A percentile compares a stretch with the other conserved stretches of the same genome.
Evolutionary conservation across 2,888 invertebrate species (phyloP).

Genomic region (Cerastis leucographa): DNA sequence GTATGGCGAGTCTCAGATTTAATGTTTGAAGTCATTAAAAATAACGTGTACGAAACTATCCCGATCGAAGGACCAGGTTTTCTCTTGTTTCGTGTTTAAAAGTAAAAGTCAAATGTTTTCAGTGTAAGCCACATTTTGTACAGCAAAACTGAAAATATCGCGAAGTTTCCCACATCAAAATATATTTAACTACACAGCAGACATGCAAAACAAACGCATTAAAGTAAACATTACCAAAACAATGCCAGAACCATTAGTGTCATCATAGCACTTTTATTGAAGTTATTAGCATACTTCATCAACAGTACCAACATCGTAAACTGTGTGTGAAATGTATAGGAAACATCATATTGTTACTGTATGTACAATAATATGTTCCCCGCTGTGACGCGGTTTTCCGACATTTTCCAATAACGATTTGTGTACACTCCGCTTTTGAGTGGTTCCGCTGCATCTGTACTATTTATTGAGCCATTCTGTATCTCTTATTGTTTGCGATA

Average conservation of each 20-base stretch:
- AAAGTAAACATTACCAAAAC: constrained; percentile 51
- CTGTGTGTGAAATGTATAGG: constrained; percentile 53
- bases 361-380: constrained; percentile 57
- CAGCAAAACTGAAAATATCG: constrained; percentile 32
- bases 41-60: neutral
- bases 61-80: constrained; percentile 12
- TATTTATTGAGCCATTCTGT: constrained; percentile 64
- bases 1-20: neutral
- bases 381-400: constrained; percentile 53
- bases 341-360: constrained; percentile 53
- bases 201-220: constrained; percentile 52
- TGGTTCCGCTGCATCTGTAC: constrained; percentile 64
- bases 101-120: neutral
- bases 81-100: neutral
- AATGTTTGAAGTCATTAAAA: neutral
- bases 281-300: constrained; percentile 61
- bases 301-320: constrained; percentile 46
- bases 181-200: constrained; percentile 31
- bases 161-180: constrained; percentile 21
- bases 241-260: constrained; percentile 43
- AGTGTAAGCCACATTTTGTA: constrained; percentile 10
- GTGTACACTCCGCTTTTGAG: constrained; percentile 63
- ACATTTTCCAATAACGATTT: constrained; percentile 64
- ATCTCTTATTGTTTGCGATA: constrained; percentile 59
- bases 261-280: constrained; percentile 50